Base-by-base conservation (phyloP, 2,113 vertebrate species). In the Pachycephala philippinensis region DNA sequence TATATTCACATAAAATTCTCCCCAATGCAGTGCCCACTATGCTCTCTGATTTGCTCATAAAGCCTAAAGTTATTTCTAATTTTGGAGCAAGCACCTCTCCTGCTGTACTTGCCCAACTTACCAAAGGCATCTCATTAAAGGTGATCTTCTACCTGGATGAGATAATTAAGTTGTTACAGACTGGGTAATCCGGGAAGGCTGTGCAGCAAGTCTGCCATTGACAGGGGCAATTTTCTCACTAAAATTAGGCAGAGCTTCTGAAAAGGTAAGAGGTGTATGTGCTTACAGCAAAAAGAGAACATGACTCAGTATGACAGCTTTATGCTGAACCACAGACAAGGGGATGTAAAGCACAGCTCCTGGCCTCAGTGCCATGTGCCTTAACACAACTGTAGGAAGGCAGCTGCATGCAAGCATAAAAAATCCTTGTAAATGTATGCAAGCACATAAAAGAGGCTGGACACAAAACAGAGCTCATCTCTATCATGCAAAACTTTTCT, bases 301-400 rank as follows among this genome's bases (percentile, higher is more conserved):
- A 3, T 11, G 33, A 33, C 42, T 23, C 16, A 30, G 9, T 10
- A 17, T 5, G 39, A 53, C 1, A 7, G 30, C 33, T 91, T 86
- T 49, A 13, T n/a, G 54, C 57, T 57, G 68, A 84, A 53, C 17
- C 42, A 66, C 56, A 42, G 68, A 50, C 9, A 50, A 60, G 40
- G 17, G 8, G 22, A 21, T 44, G 1, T 44, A 31, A 4, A 54
- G 44, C 35, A 35, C 4, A 3, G 13, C 30, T 76, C 31, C 13
- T 4, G 21, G 22, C 28, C 4, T 3, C 31, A 15, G n/a, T 23
- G 28, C 7, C 4, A 0, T 7, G 22, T n/a, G 22, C 47, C 72
- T 71, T 54, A 69, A 50, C 60, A 59, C 35, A 54, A 3, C 42
- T n/a, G 11, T 45, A 50, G 7, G 2, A 85, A 71, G 57, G 37